Evolutionary conservation across 2,113 vertebrate species (phyloP).

Genomic region (Bos taurus): ARS-UCD2.0 NC_037331.1:57653501-57654000

Average conservation of each 20-base stretch:
- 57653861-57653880: background rate
- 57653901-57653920: background rate
- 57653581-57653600: background rate
- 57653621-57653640: background rate
- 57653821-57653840: background rate
- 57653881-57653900: background rate
- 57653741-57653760: background rate
- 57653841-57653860: background rate
- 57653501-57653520: background rate
- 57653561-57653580: background rate
- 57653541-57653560: background rate
- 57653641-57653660: background rate
- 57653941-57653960: background rate
- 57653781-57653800: background rate
- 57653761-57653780: rapidly evolving
- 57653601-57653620: background rate
- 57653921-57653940: background rate
- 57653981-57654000: background rate
- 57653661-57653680: background rate
- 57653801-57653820: background rate
- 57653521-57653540: background rate
- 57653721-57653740: background rate
- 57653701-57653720: background rate
- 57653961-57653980: background rate
- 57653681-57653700: background rate